Conservation (phyloP, 2,888 invertebrate genomes). For the Brenthis hecate region DNA sequence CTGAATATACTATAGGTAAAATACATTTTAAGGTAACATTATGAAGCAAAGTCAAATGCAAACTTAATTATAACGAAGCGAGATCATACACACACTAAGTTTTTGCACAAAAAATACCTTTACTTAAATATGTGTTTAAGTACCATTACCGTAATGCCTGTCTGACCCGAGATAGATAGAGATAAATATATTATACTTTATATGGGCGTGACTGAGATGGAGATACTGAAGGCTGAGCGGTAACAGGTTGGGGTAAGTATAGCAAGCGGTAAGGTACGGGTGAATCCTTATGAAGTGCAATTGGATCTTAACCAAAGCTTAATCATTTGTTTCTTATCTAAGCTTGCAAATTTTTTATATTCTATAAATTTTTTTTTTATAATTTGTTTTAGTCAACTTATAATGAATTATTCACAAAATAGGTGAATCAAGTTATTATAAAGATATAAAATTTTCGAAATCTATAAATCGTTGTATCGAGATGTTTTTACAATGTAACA, state of each 20-base stretch:
- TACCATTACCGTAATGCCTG: slow-evolving; percentile 80
- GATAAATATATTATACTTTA: slow-evolving; percentile 49
- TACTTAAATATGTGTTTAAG: slow-evolving; percentile 81
- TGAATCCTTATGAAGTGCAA: slow-evolving; percentile 61
- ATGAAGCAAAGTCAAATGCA: slow-evolving; percentile 40
- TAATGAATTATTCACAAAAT: too few relatives aligned
- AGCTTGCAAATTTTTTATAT: background rate
- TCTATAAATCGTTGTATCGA: too few relatives aligned
- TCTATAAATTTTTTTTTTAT: too few relatives aligned
- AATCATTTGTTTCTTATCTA: slow-evolving; percentile 38
- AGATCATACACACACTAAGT: slow-evolving; percentile 55
- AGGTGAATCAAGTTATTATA: too few relatives aligned
- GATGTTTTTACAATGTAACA: too few relatives aligned
- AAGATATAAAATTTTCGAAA: too few relatives aligned
- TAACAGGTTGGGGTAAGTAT: slow-evolving; percentile 79
- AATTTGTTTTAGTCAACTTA: too few relatives aligned
- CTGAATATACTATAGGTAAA: background rate
- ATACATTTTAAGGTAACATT: slow-evolving; percentile 21
- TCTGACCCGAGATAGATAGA: slow-evolving; percentile 70
- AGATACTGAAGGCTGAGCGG: slow-evolving; percentile 69
- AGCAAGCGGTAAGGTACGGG: slow-evolving; percentile 74
- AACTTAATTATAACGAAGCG: slow-evolving; percentile 44
- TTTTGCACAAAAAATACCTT: slow-evolving; percentile 74
- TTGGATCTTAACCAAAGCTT: slow-evolving; percentile 49
- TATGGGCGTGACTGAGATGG: slow-evolving; percentile 50